Evolutionary conservation across 2,888 invertebrate species (phyloP).

Genomic region (Belgica antarctica): DNA sequence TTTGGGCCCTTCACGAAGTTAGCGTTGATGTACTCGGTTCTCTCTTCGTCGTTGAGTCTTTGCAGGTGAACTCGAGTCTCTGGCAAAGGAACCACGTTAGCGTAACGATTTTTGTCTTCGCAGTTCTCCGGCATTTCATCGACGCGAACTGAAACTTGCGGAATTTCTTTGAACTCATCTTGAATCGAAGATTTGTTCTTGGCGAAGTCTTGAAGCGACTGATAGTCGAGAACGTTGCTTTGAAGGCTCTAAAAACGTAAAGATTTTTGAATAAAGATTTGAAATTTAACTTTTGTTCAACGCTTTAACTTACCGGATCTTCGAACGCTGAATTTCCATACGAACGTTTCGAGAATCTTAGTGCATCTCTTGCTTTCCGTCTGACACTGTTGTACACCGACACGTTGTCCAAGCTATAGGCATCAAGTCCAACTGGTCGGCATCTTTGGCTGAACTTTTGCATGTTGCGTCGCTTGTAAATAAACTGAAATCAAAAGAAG

Average conservation of each 20-base stretch:
- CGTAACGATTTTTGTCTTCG: slow-evolving; percentile 87
- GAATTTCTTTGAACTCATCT: slow-evolving; percentile 79
- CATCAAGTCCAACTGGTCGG: slow-evolving; percentile 82
- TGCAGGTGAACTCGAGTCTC: slow-evolving; percentile 81
- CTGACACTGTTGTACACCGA: slow-evolving; percentile 77
- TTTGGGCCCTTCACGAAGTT: slow-evolving; percentile 91
- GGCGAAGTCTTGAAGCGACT: slow-evolving; percentile 59
- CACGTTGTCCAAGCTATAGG: slow-evolving; percentile 86
- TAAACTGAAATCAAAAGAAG: slow-evolving; percentile 62
- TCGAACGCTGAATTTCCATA: slow-evolving; percentile 90
- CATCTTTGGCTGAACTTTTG: slow-evolving; percentile 82
- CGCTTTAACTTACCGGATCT: slow-evolving; percentile 66
- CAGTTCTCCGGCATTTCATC: slow-evolving; percentile 84
- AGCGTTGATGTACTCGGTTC: slow-evolving; percentile 89
- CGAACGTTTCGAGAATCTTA: slow-evolving; percentile 77
- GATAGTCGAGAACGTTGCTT: slow-evolving; percentile 36
- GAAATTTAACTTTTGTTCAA: too few relatives aligned
- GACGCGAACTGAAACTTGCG: slow-evolving; percentile 71
- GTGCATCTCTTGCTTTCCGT: slow-evolving; percentile 66
- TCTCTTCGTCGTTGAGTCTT: slow-evolving; percentile 69
- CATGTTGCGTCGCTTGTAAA: slow-evolving; percentile 78
- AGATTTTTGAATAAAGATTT: not conserved
- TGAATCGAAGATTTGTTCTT: slow-evolving; percentile 69
- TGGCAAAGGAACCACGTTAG: slow-evolving; percentile 91
- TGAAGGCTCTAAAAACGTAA: slow-evolving; percentile 20